A percentile compares a stretch with the other conserved stretches of the same genome.
phyloP scores from a whole-genome alignment of 2,113 vertebrate species.

The Falco punctatus region DNA sequence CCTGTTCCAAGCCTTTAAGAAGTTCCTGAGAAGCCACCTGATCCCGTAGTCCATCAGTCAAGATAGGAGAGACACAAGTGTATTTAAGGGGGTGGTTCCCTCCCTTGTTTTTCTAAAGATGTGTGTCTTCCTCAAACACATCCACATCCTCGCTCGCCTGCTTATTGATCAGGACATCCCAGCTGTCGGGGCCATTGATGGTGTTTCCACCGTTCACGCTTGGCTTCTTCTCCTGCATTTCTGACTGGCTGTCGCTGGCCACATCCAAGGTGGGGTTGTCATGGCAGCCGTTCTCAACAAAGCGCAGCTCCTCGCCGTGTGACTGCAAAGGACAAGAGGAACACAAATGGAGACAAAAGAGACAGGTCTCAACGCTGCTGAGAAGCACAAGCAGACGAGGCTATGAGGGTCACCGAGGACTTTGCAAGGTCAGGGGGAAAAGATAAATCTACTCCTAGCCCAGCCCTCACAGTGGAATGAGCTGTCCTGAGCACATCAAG shows the following conservation, averaged over 20 bases:
- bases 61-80: constrained; percentile 28
- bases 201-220: constrained; percentile 88
- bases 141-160: constrained; percentile 88
- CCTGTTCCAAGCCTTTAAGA: constrained; percentile 24
- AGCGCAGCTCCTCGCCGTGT: constrained; percentile 89
- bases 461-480: background rate
- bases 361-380: background rate
- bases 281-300: constrained; percentile 97
- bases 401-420: background rate
- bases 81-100: background rate
- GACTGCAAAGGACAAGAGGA: constrained; percentile 70
- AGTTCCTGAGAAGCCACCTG: constrained; percentile 67
- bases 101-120: constrained; percentile 82
- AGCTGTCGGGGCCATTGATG: constrained; percentile 80
- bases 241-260: constrained; percentile 88
- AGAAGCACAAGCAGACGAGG: background rate
- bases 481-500: background rate
- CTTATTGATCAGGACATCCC: constrained; percentile 92
- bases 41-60: constrained; percentile 28
- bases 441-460: background rate
- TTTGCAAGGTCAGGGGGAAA: background rate
- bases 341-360: background rate
- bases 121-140: constrained; percentile 92
- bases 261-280: constrained; percentile 98
- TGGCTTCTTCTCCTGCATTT: constrained; percentile 92